phyloP scores from a whole-genome alignment of 2,888 invertebrate species.

The Busseola fusca region DNA sequence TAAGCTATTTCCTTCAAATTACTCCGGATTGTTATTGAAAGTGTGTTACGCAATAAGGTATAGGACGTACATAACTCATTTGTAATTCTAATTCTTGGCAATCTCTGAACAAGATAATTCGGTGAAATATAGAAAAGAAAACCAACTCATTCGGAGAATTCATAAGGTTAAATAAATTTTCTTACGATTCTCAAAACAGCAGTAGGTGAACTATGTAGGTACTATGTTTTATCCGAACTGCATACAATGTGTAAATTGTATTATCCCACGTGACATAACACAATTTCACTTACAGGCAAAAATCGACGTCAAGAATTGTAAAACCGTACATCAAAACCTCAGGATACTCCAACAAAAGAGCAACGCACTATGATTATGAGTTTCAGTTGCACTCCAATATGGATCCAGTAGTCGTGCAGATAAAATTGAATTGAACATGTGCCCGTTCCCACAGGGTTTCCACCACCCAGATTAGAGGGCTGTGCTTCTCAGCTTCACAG shows the following conservation, averaged over 20 bases:
- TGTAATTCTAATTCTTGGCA: not conserved
- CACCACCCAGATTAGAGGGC: conserved; percentile 67
- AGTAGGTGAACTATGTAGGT: not conserved
- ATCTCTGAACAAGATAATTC: not conserved
- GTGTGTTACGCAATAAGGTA: not conserved
- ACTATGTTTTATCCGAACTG: not conserved
- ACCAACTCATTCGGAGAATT: not conserved
- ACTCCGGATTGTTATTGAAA: not conserved
- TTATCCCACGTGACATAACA: not conserved
- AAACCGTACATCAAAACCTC: not conserved
- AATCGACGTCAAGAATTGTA: not conserved
- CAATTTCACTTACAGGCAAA: not conserved
- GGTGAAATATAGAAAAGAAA: not conserved
- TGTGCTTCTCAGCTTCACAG: conserved; percentile 63
- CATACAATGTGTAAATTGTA: not conserved
- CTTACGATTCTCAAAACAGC: not conserved
- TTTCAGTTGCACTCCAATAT: conserved; percentile 52
- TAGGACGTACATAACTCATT: not conserved
- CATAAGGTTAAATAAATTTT: not conserved
- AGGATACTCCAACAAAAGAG: conserved; percentile 27
- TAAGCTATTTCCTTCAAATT: not conserved
- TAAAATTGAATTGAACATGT: conserved; percentile 80
- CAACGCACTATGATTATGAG: conserved; percentile 43
- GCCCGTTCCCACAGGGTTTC: conserved; percentile 69
- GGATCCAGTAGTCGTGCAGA: conserved; percentile 52